Conservation (phyloP, 2,888 invertebrate species). For the Cyaniris semiargus region DNA sequence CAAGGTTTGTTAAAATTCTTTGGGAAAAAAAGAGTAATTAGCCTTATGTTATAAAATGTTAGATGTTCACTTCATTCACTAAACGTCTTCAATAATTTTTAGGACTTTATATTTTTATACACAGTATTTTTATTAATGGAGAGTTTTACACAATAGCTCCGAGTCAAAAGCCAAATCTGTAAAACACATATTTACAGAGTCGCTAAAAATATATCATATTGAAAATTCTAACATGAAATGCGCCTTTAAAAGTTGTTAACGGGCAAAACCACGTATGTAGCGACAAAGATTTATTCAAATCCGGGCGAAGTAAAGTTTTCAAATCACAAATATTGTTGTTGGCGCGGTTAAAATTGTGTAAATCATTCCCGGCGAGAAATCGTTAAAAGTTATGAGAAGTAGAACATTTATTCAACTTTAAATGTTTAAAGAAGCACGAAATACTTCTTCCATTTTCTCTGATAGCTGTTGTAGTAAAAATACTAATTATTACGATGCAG, state of each 20-base stretch:
- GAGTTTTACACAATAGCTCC: no score
- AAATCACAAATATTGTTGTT: slow-evolving; percentile 34
- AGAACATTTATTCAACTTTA: slow-evolving; percentile 32
- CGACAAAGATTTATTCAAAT: slow-evolving; percentile 3
- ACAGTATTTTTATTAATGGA: no score
- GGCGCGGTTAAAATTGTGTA: slow-evolving; percentile 31
- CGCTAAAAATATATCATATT: no score
- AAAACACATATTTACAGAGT: no score
- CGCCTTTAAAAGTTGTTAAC: background rate
- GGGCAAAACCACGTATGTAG: background rate
- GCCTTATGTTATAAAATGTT: no score
- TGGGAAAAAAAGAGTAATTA: no score
- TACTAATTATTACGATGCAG: slow-evolving; percentile 21
- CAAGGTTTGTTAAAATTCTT: no score
- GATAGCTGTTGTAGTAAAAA: background rate
- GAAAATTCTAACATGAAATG: background rate
- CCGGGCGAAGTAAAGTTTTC: background rate
- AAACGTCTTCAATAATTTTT: no score
- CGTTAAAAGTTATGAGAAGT: slow-evolving; percentile 34
- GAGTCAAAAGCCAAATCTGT: no score
- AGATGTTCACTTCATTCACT: no score
- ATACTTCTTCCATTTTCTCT: background rate
- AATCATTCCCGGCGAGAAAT: slow-evolving; percentile 32
- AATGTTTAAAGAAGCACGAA: slow-evolving; percentile 25
- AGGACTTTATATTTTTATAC: no score